Percentiles rank a stretch among this genome's conserved stretches.
Evolutionary conservation across 2,888 invertebrate genomes (phyloP).

Genomic region (Disparrhopalites patrizii): DNA sequence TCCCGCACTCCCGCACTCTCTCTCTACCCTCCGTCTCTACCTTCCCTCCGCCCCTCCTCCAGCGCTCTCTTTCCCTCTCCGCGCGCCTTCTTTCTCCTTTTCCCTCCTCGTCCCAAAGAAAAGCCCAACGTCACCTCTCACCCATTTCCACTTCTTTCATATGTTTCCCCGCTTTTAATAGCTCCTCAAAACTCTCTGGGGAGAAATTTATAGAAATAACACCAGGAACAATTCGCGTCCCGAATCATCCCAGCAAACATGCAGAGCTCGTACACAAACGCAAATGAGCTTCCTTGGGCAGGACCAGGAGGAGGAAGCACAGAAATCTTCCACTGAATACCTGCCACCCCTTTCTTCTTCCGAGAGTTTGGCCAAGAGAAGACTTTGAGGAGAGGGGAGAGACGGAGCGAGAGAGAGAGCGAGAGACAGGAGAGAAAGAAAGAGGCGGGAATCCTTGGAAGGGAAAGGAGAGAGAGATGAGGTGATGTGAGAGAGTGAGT

Average conservation of each 20-base stretch:
- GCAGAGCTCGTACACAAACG: too few species aligned
- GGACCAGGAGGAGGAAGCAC: too few species aligned
- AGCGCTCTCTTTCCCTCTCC: too few species aligned
- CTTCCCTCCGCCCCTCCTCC: background rate
- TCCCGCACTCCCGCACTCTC: background rate
- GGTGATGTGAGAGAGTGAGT: too few species aligned
- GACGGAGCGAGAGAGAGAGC: background rate
- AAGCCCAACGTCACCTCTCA: background rate
- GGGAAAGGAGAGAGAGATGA: background rate
- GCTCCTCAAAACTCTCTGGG: background rate
- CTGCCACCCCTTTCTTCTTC: background rate
- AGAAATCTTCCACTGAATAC: background rate
- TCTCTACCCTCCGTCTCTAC: background rate
- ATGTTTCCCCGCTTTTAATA: background rate
- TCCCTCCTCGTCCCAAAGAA: background rate
- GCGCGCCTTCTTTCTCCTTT: background rate
- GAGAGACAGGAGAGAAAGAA: too few species aligned
- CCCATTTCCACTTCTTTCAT: background rate
- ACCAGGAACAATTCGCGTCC: background rate
- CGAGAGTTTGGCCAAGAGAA: background rate
- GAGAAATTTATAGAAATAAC: background rate
- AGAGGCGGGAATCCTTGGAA: background rate
- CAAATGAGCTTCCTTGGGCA: too few species aligned
- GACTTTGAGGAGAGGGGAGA: slow-evolving; percentile 1
- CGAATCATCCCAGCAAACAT: too few species aligned